A percentile compares a stretch with the other conserved stretches of the same genome.
Evolutionary conservation across 2,797 vertebrate genomes (phyloP).

Genomic region (Carcharodon carcharias): DNA sequence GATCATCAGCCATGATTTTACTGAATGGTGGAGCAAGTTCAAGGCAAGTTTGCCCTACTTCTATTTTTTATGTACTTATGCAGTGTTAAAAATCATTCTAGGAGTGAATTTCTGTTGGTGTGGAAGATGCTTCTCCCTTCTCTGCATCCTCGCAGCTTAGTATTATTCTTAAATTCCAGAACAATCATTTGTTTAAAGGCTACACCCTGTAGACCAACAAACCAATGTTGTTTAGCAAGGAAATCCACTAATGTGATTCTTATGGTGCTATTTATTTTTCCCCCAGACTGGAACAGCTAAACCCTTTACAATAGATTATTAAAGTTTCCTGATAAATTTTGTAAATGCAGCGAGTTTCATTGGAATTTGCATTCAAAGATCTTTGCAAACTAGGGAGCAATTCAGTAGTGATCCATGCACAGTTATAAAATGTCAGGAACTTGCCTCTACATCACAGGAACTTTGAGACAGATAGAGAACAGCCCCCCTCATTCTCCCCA

Average conservation of each 20-base stretch:
- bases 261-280: neutral
- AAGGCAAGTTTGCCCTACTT: neutral
- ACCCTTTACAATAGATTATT: neutral
- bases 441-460: neutral
- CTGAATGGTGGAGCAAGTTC: neutral
- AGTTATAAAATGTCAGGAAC: neutral
- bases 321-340: neutral
- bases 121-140: neutral
- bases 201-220: neutral
- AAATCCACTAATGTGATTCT: neutral
- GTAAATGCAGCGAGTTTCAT: too few species aligned
- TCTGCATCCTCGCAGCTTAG: neutral
- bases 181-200: too few species aligned
- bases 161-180: neutral
- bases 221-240: neutral
- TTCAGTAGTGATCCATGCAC: neutral
- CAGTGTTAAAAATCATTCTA: neutral
- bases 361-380: too few species aligned
- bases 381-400: neutral
- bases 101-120: neutral
- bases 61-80: neutral
- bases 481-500: neutral
- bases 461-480: neutral
- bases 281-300: neutral
- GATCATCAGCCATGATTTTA: neutral